phyloP scores from a whole-genome alignment of 2,797 vertebrate genomes.

The Cephalopachus bancanus region DNA sequence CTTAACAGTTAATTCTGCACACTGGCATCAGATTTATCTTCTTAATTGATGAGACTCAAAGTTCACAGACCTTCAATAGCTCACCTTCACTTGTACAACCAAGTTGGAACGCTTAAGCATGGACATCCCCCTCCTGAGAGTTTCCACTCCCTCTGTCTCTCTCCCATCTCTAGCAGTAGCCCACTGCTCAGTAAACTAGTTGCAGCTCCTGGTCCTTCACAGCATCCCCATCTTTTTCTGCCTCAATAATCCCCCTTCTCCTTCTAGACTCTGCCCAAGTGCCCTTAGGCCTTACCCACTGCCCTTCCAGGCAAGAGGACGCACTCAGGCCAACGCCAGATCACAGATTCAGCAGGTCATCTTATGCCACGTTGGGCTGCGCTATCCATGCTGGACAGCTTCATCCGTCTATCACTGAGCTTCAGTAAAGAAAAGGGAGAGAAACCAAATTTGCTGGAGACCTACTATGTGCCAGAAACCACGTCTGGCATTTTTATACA shows the following conservation, averaged over 20 bases:
- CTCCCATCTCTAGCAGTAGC: no score
- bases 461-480: not conserved
- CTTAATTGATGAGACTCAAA: not conserved
- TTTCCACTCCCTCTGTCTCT: not conserved
- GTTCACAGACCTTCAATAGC: not conserved
- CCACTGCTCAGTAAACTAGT: not conserved
- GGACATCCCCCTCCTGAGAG: rapidly evolving
- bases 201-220: not conserved
- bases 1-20: not conserved
- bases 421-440: not conserved
- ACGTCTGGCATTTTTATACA: not conserved
- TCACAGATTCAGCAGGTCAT: rapidly evolving
- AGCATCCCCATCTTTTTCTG: not conserved
- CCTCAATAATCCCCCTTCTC: rapidly evolving
- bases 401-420: no score
- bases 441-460: not conserved
- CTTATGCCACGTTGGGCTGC: rapidly evolving
- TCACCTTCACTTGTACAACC: not conserved
- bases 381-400: not conserved
- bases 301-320: not conserved
- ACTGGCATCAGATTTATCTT: not conserved
- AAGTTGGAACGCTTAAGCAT: rapidly evolving
- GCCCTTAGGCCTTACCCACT: not conserved
- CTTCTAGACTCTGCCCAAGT: not conserved
- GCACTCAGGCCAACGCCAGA: no score